Conservation (phyloP, 2,113 vertebrate species). For the Fukomys damarensis region DNA sequence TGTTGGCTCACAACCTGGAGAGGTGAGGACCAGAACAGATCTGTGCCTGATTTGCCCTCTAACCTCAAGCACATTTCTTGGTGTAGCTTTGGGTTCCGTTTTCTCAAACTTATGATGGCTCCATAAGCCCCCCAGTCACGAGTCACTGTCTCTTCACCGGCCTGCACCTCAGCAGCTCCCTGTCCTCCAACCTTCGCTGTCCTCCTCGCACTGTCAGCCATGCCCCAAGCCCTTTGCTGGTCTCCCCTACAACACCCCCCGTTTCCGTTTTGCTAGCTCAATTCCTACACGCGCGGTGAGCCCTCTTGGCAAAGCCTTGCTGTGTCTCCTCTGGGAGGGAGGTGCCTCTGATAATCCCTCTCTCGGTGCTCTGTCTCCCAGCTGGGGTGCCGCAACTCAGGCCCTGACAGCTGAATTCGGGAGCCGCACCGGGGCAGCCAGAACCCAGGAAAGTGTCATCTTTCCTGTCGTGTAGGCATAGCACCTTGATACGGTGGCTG, state of each 20-base stretch:
- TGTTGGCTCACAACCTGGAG: conserved; percentile 20
- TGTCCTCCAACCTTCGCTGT: accelerated
- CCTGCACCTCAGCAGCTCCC: too few species aligned
- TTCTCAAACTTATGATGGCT: not conserved
- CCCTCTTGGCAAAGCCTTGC: not conserved
- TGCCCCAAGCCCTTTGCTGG: not conserved
- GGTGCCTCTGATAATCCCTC: not conserved
- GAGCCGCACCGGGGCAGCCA: not conserved
- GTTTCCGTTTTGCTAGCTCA: not conserved
- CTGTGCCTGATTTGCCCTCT: not conserved
- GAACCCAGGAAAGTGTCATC: not conserved
- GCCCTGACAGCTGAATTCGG: not conserved
- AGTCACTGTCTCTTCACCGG: not conserved
- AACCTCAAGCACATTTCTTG: not conserved
- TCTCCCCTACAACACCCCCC: not conserved
- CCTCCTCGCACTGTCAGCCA: not conserved
- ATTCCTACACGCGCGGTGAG: not conserved
- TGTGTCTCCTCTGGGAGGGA: not conserved
- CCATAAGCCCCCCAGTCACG: not conserved
- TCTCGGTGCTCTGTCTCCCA: not conserved
- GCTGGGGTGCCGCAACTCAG: too few species aligned
- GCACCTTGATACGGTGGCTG: not conserved
- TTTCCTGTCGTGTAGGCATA: not conserved
- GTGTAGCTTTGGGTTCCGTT: not conserved
- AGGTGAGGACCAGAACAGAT: not conserved